phyloP scores from a whole-genome alignment of 2,113 vertebrate species.

The Calyptommatus sinebrachiatus region DNA sequence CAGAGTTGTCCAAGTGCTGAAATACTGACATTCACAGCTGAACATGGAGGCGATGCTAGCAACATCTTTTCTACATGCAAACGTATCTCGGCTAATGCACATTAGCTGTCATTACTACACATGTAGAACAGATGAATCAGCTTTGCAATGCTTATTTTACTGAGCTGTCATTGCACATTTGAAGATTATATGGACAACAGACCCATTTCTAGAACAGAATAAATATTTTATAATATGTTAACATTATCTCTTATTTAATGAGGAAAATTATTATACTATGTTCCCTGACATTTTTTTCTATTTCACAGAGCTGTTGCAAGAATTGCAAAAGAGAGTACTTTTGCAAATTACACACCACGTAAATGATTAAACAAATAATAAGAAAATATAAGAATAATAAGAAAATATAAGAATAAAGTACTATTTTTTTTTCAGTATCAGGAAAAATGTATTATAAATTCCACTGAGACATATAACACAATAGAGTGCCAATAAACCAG shows the following conservation, averaged over 20 bases:
- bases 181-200: too few relatives aligned
- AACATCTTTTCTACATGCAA: too few relatives aligned
- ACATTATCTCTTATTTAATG: neutral
- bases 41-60: too few relatives aligned
- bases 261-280: neutral
- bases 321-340: neutral
- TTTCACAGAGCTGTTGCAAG: neutral
- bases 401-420: neutral
- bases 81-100: too few relatives aligned
- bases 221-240: neutral
- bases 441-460: neutral
- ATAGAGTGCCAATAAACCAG: too few relatives aligned
- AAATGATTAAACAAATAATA: neutral
- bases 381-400: neutral
- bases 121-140: too few relatives aligned
- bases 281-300: neutral
- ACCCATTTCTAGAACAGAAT: neutral
- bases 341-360: neutral
- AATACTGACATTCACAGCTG: too few relatives aligned
- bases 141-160: too few relatives aligned
- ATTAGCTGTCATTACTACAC: too few relatives aligned
- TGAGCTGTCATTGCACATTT: too few relatives aligned
- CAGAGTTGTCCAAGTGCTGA: too few relatives aligned
- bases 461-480: neutral
- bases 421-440: neutral